Conservation (phyloP, 2,888 invertebrate species). For the Synanthedon formicaeformis region DNA sequence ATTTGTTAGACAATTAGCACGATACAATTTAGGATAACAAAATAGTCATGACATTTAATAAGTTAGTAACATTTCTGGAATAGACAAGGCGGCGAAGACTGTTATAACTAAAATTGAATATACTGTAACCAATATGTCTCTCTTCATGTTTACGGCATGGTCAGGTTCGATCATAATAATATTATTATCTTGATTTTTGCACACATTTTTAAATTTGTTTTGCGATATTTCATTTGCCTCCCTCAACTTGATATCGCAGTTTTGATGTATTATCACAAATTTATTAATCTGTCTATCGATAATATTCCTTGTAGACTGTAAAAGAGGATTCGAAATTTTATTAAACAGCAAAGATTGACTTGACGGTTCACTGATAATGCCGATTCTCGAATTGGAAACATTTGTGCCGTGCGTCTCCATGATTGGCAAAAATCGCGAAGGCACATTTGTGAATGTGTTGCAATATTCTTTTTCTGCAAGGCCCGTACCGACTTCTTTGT, state of each 20-base stretch:
- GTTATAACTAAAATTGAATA: constrained; percentile 56
- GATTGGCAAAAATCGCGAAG: constrained; percentile 24
- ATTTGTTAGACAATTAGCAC: too few relatives aligned
- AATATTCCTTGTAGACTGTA: constrained; percentile 5
- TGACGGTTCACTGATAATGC: constrained; percentile 25
- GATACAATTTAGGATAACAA: too few relatives aligned
- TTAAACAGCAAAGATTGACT: constrained; percentile 25
- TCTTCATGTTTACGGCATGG: constrained; percentile 41
- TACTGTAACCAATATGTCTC: constrained; percentile 51
- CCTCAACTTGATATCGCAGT: neutral
- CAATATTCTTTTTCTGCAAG: constrained; percentile 18
- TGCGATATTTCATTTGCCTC: neutral
- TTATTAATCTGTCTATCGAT: constrained; percentile 2
- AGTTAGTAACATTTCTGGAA: constrained; percentile 30
- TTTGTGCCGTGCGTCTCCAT: constrained; percentile 20
- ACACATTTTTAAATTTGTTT: neutral
- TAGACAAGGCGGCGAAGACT: constrained; percentile 53
- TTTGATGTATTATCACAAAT: constrained; percentile 4
- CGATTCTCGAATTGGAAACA: constrained; percentile 23
- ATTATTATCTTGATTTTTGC: neutral
- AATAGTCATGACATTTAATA: neutral
- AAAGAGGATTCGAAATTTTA: constrained; percentile 18
- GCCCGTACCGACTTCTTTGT: constrained; percentile 39
- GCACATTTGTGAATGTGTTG: constrained; percentile 29
- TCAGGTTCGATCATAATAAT: constrained; percentile 15